Evolutionary conservation across 2,113 vertebrate species (phyloP).

Genomic region (Nymphicus hollandicus): DNA sequence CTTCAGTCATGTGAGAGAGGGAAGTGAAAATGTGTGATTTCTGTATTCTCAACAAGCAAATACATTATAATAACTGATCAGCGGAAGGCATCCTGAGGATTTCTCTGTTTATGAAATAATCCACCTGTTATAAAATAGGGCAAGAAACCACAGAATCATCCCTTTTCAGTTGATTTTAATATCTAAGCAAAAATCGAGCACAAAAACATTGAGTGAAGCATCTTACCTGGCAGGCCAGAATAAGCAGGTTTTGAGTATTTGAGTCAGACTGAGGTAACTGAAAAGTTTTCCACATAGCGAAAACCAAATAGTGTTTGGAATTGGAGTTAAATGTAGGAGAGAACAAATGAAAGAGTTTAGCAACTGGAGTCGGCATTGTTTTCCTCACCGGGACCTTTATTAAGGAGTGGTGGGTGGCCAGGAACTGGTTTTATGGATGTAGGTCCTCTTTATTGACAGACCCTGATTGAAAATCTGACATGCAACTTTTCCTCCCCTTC

Average conservation of each 20-base stretch:
- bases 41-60: background rate
- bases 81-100: background rate
- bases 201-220: background rate
- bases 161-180: background rate
- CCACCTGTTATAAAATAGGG: background rate
- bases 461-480: background rate
- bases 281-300: background rate
- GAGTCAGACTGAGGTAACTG: background rate
- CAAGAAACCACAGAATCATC: background rate
- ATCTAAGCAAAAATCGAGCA: background rate
- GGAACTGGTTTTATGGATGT: background rate
- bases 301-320: background rate
- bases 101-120: background rate
- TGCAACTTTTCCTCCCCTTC: background rate
- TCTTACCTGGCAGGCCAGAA: background rate
- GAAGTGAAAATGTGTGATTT: background rate
- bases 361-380: rapidly evolving
- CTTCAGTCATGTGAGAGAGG: background rate
- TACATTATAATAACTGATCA: background rate
- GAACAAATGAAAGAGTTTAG: background rate
- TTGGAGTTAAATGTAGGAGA: background rate
- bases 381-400: background rate
- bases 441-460: background rate
- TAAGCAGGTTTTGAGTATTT: background rate
- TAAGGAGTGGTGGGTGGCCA: background rate